Percentiles rank a stretch among this genome's conserved stretches.
phyloP scores from a whole-genome alignment of 2,113 vertebrate species.

The Acanthisitta chloris region DNA sequence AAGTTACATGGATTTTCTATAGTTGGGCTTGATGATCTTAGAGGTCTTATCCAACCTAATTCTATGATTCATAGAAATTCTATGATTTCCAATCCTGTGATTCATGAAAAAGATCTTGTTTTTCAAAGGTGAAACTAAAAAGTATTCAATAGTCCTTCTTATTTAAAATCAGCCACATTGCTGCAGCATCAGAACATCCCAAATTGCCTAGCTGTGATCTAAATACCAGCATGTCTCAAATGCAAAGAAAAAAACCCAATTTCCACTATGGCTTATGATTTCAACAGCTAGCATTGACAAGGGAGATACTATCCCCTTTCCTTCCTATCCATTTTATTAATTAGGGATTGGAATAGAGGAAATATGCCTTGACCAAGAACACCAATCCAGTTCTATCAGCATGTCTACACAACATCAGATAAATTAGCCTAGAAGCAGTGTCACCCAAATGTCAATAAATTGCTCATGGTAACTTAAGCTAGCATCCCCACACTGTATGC shows the following conservation, averaged over 20 bases:
- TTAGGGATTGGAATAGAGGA: not conserved
- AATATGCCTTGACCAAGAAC: not conserved
- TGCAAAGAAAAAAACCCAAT: not conserved
- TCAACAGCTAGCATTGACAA: not conserved
- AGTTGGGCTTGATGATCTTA: rapidly evolving
- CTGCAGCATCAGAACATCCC: not conserved
- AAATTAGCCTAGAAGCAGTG: not conserved
- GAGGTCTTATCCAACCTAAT: not conserved
- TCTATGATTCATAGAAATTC: no score
- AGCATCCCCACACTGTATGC: not conserved
- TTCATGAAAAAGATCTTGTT: not conserved
- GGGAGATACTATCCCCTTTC: not conserved
- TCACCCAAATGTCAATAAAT: not conserved
- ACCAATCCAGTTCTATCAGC: not conserved
- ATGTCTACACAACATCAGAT: not conserved
- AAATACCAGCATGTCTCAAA: not conserved
- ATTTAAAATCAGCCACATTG: not conserved
- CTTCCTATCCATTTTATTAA: not conserved
- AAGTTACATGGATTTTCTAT: not conserved
- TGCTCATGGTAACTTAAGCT: not conserved
- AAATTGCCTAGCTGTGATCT: not conserved
- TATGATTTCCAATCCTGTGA: no score
- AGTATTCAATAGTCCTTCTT: not conserved
- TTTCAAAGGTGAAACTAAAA: not conserved
- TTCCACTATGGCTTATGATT: not conserved